Base-by-base conservation (phyloP, 2,888 invertebrate species). In the Calephelis perditalis region DNA sequence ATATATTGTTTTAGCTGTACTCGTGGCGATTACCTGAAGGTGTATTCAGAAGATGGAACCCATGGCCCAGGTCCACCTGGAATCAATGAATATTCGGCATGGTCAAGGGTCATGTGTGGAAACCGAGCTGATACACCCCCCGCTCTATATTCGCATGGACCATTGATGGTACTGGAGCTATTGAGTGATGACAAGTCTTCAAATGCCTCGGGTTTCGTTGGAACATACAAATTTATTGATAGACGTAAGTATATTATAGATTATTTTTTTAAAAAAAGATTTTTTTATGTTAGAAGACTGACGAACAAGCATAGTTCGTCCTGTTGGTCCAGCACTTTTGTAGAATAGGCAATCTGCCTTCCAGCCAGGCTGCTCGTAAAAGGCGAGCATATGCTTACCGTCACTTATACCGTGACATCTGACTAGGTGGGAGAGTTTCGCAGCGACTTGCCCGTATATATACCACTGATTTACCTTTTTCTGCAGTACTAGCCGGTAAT, bases 71-170 rank as follows among this genome's bases (percentile, higher is more conserved):
- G 89, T 0, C 91, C 96, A 62, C 95, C 95, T 65, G 93, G 92
- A 5, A 93, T 96, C 72, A 95, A 95, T 79, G 95, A 96, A 77
- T 93, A 94, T 77, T 95, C 95, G 0, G 93, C 93, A n/a, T 95
- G 95, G 94, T 94, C 95, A 54, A 92, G 93, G 44, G 85, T 94
- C 10, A 86, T 96, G 47, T 96, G 96, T 74, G 96, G 96, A 3
- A 91, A 92, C 68, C 84, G 94, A 71, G 88, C 88, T n/a, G 94
- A 95, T 74, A 92, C 94, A 56, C 95, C 95, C 54, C 94, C 93
- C 68, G 92, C 94, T 7, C 82, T 95, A 59, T 96, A 94, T 87
- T 96, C 95, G 35, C 94, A 95, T 47, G 94, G 94, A 58, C 93
- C 94, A 0, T 92, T 93, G 15, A 86, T 96, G 54, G 93, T 95